phyloP scores from a whole-genome alignment of 53 echinoderm and acorn worm species.

The Glandiceps talaboti region DNA sequence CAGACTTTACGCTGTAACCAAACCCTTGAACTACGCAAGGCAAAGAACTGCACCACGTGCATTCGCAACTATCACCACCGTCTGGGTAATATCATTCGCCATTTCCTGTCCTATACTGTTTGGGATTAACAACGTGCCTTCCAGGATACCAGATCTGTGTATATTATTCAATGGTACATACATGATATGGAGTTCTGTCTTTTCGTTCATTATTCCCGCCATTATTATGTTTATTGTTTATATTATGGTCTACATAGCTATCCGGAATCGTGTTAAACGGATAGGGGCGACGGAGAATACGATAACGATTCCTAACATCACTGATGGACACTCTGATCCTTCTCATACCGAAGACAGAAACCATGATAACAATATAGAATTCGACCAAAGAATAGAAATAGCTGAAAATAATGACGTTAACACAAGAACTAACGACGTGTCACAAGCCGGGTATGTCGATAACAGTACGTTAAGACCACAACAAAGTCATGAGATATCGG shows the following conservation, averaged over 20 bases:
- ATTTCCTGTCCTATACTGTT: background rate
- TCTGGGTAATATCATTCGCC: background rate
- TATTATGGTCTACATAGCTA: background rate
- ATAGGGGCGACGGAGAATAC: background rate
- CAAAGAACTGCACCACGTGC: background rate
- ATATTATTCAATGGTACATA: background rate
- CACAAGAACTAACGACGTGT: no score
- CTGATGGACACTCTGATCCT: no score
- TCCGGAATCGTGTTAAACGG: background rate
- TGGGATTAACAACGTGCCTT: background rate
- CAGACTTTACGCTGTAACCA: background rate
- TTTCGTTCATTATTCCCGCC: background rate
- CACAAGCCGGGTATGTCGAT: no score
- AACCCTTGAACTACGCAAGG: background rate
- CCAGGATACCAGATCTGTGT: background rate
- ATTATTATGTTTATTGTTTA: background rate
- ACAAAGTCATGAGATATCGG: no score
- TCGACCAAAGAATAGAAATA: no score
- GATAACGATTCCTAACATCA: background rate
- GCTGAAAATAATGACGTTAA: no score
- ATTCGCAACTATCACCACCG: background rate
- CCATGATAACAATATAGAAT: no score
- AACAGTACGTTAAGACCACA: no score
- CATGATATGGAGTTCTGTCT: background rate
- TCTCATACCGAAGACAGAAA: no score